Percentiles rank a stretch among this genome's conserved stretches.
Evolutionary conservation across 2,888 invertebrate species (phyloP).

Genomic region (Nipponacmea schrenckii): DNA sequence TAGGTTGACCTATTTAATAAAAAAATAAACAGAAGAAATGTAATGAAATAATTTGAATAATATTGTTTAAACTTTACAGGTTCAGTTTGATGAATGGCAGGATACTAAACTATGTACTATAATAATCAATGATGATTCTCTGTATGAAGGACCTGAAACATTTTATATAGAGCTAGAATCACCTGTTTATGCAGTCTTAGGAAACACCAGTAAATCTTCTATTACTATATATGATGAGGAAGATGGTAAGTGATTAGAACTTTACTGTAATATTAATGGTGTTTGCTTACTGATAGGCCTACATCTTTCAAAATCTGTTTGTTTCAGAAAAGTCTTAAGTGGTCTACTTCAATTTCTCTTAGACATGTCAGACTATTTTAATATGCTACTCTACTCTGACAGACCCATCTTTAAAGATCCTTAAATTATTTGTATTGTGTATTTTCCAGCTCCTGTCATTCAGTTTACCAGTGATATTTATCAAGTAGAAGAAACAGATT

Average conservation of each 20-base stretch:
- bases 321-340: background rate
- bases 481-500: conserved; percentile 59
- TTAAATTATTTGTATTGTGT: background rate
- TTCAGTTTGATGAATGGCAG: conserved; percentile 65
- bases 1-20: background rate
- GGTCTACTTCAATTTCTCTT: no score
- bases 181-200: conserved; percentile 56
- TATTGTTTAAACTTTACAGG: conserved; percentile 36
- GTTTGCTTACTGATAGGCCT: no score
- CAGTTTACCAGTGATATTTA: conserved; percentile 53
- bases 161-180: conserved; percentile 57
- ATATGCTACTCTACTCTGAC: no score
- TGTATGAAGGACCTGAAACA: conserved; percentile 61
- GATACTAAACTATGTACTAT: conserved; percentile 58
- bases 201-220: conserved; percentile 39
- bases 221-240: conserved; percentile 60
- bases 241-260: conserved; percentile 49
- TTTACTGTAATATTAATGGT: no score
- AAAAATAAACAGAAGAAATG: no score
- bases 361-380: no score
- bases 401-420: no score
- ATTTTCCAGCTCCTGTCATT: conserved; percentile 57
- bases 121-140: conserved; percentile 61
- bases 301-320: background rate
- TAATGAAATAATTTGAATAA: no score